A percentile compares a stretch with the other conserved stretches of the same genome.
phyloP scores from a whole-genome alignment of 53 echinoderm and acorn worm genomes.

The Astropecten irregularis region DNA sequence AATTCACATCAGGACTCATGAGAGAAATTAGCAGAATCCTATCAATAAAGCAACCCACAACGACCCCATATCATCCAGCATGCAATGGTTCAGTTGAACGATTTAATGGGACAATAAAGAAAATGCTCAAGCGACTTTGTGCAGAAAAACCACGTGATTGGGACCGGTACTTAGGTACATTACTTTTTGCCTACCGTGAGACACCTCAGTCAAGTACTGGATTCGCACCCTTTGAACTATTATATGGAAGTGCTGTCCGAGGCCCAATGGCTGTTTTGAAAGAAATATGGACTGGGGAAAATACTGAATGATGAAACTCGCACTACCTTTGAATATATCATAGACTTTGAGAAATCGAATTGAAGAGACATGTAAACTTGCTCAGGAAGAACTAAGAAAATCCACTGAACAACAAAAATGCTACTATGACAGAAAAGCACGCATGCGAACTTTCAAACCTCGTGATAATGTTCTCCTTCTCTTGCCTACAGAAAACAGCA shows the following conservation, averaged over 20 bases:
- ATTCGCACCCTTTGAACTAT: slow-evolving; percentile 57
- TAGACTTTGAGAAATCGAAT: slow-evolving; percentile 45
- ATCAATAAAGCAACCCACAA: slow-evolving; percentile 26
- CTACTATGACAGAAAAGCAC: slow-evolving; percentile 47
- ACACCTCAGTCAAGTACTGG: slow-evolving; percentile 47
- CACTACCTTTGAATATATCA: slow-evolving; percentile 53
- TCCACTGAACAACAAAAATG: neutral
- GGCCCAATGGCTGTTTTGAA: slow-evolving; percentile 53
- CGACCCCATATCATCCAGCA: slow-evolving; percentile 53
- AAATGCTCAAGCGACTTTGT: slow-evolving; percentile 46
- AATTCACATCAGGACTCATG: slow-evolving; percentile 50
- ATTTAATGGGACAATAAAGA: slow-evolving; percentile 53
- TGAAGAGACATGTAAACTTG: slow-evolving; percentile 54
- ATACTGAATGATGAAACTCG: slow-evolving; percentile 1
- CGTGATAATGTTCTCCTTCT: slow-evolving; percentile 67
- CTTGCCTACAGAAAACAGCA: slow-evolving; percentile 61
- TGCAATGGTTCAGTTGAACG: slow-evolving; percentile 59
- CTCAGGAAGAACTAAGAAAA: neutral
- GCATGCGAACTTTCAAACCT: slow-evolving; percentile 21
- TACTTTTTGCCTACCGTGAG: slow-evolving; percentile 53
- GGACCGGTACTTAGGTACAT: slow-evolving; percentile 41
- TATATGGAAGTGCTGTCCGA: slow-evolving; percentile 53
- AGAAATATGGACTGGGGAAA: slow-evolving; percentile 49
- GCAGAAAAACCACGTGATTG: slow-evolving; percentile 59
- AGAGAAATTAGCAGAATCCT: slow-evolving; percentile 50